Evolutionary conservation across 1,140 invertebrate species (phyloP).

Genomic region (Caenorhabditis tropicalis): DNA sequence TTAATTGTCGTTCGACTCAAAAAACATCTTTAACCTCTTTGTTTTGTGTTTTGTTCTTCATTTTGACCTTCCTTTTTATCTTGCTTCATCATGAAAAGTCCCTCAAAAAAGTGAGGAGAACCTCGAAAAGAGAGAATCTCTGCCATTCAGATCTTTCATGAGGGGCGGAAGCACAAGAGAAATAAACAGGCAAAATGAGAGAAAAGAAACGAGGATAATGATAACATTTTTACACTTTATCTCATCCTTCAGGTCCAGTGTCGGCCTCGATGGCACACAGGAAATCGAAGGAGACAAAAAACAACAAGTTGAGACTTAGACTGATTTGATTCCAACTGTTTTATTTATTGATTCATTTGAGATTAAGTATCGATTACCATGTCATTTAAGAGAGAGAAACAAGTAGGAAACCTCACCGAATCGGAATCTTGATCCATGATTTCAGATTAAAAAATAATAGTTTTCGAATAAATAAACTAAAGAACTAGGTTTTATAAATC

Average conservation of each 20-base stretch:
- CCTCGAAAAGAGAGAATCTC: not conserved
- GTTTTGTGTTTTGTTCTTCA: not conserved
- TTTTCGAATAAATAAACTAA: not conserved
- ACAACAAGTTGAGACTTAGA: constrained; percentile 29
- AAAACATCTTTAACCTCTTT: not conserved
- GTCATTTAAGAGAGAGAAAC: not conserved
- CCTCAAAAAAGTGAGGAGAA: not conserved
- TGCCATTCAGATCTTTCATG: constrained; percentile 12
- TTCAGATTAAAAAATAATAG: constrained; percentile 2
- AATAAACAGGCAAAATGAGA: not conserved
- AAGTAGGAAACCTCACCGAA: not conserved
- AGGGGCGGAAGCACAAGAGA: constrained; percentile 4
- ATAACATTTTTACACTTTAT: constrained; percentile 44
- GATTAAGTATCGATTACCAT: not conserved
- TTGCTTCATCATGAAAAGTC: not conserved
- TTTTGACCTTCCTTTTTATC: not conserved
- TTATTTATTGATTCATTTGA: not conserved
- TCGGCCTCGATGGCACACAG: not conserved
- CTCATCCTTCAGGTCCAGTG: not conserved
- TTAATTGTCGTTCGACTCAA: not conserved
- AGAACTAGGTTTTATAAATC: not conserved
- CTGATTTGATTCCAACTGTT: not conserved
- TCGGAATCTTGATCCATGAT: constrained; percentile 30
- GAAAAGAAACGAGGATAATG: constrained; percentile 21
- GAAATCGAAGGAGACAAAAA: not conserved